Evolutionary conservation across 2,888 invertebrate genomes (phyloP), one percentile per base, ranked within the genome.

Genomic region (Callyntrura sp.): DNA sequence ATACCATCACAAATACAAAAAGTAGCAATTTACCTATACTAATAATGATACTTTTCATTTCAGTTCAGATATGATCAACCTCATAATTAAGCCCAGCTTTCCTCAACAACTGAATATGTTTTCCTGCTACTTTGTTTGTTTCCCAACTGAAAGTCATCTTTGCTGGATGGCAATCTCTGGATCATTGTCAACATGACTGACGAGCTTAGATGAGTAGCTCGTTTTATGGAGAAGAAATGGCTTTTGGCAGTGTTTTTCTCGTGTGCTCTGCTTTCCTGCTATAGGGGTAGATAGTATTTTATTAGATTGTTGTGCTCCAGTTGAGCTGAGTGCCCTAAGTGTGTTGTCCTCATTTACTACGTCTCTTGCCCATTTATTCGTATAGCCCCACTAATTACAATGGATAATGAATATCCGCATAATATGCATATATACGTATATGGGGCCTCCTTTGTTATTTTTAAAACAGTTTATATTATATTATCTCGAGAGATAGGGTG

Each of bases 261-360:
- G 20, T 73, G n/a, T 51, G n/a, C 14, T 45, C 35, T 25, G 14
- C n/a, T 25, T 55, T 11, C 14, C 17, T 70, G 14, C 17, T n/a
- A n/a, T n/a, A n/a, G n/a, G n/a, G n/a, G n/a, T n/a, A n/a, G n/a
- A n/a, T n/a, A n/a, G n/a, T n/a, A n/a, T n/a, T n/a, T n/a, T n/a
- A 70, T 70, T 70, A 35, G 43, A 70, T 78, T 78, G 23, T 51
- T 78, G 51, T 25, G 76, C 51, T 78, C 48, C 76, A 78, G 48
- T 45, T 76, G 45, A 51, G 76, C 35, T 28, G n/a, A n/a, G n/a
- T n/a, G n/a, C n/a, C n/a, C 35, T 14, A 25, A 2, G 14, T 17
- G 28, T 23, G 14, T 28, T 65, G 28, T 65, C 65, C 65, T 65
- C 65, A 65, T 65, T 60, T 60, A 60, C n/a, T 60, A n/a, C 14